Base-by-base conservation (phyloP, 1,140 invertebrate species). In the Sycobia sp. region DNA sequence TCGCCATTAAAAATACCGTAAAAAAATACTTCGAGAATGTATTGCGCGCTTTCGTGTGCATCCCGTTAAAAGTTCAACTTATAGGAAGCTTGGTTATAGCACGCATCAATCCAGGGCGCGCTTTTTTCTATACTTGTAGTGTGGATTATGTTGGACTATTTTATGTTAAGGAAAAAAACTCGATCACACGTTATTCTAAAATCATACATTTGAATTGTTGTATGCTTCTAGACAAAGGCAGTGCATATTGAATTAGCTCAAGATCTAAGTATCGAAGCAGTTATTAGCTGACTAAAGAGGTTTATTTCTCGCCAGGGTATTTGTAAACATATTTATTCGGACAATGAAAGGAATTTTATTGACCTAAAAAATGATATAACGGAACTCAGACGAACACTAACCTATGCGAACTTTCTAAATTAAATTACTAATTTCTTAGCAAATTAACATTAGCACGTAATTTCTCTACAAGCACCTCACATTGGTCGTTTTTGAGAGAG, bases 401-500 rank as follows among this genome's bases (percentile, higher is more conserved):
- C n/a, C n/a, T n/a, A n/a, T n/a, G n/a, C n/a, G n/a, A n/a, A n/a
- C n/a, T n/a, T n/a, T n/a, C n/a, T n/a, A n/a, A n/a, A n/a, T n/a
- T n/a, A n/a, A n/a, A n/a, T n/a, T n/a, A n/a, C n/a, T n/a, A n/a
- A n/a, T n/a, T n/a, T n/a, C n/a, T n/a, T n/a, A n/a, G n/a, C n/a
- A n/a, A n/a, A n/a, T n/a, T n/a, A n/a, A n/a, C n/a, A 3, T 10
- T 50, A 10, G 47, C 20, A 67, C 16, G 75, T 76, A 49, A 75
- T 58, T 16, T 75, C 77, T 9, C 7, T 11, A 7, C 43, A 29
- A 65, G 38, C 69, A 16, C 69, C 71, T 8, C 73, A 78, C 44
- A 71, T 73, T 56, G 76, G 75, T n/a, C 75, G 76, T 22, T 22
- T 53, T 1, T 79, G 73, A n/a, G n/a, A n/a, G n/a, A n/a, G n/a